Conservation (phyloP, 2,797 vertebrate species). For the Scarus forsteni region DNA sequence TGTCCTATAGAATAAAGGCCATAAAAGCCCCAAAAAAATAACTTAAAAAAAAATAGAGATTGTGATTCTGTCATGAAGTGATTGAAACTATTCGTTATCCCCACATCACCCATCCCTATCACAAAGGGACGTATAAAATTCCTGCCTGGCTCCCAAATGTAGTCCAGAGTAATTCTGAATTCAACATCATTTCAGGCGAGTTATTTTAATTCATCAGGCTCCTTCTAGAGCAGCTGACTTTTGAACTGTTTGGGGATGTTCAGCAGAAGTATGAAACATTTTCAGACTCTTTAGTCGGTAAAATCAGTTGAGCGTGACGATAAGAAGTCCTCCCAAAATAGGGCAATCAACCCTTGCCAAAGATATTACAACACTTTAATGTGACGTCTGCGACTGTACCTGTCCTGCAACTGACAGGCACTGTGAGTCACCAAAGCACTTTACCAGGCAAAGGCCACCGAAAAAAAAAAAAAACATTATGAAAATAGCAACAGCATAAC, state of each 20-base stretch:
- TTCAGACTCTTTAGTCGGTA: not conserved
- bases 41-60: too few species aligned
- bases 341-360: not conserved
- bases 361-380: not conserved
- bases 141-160: not conserved
- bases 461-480: slow-evolving; percentile 13
- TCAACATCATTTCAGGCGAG: not conserved
- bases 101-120: too few species aligned
- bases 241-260: not conserved
- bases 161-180: not conserved
- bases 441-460: not conserved
- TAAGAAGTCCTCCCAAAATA: not conserved
- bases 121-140: too few species aligned
- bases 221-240: not conserved
- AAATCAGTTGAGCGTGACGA: not conserved
- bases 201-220: not conserved
- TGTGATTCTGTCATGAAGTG: too few species aligned
- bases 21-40: too few species aligned
- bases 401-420: not conserved
- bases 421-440: slow-evolving; percentile 11
- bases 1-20: too few species aligned
- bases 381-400: not conserved
- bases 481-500: slow-evolving; percentile 16
- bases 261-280: not conserved
- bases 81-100: too few species aligned